Evolutionary conservation across 1,140 invertebrate species (phyloP), one percentile per base, ranked within the genome.

Genomic region (Ceratitis capitata): DNA sequence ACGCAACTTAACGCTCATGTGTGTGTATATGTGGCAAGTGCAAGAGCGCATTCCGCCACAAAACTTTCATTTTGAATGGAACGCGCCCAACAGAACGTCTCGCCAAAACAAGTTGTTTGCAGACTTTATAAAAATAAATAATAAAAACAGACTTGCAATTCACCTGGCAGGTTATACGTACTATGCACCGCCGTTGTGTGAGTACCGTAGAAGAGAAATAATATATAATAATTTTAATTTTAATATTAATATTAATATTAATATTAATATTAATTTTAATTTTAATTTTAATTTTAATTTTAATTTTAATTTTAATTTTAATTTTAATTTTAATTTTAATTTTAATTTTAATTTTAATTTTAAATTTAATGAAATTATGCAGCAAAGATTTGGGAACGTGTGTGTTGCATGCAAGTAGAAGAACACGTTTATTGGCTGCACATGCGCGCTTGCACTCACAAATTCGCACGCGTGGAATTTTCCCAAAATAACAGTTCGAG

Each of bases 1-100:
- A 78, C 39, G 39, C 69, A 78, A 78, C n/a, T 26, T 19, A n/a
- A 14, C 39, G 69, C 23, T n/a, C 10, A 45, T 78, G 69, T 78
- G 42, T 56, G 51, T n/a, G 51, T n/a, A 56, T n/a, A n/a, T 51
- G 49, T 74, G 64, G 64, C 64, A 74, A 74, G 64, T 78, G 69
- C 69, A 23, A n/a, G n/a, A n/a, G n/a, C n/a, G 69, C 69, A 78
- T 78, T 78, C 69, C 69, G 69, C 23, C 35, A 78, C 39, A 9
- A 39, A n/a, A 78, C 69, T 78, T 78, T 78, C 69, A 78, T 78
- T 78, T 78, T 39, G 39, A 78, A 12, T 78, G 69, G 69, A 78
- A 78, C 69, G 69, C 69, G 39, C 69, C 35, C 69, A 78, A 45
- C 69, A 78, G 69, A 78, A 78, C 26, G 61, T 69, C 61, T 69